Evolutionary conservation across 35 echinoderm and acorn worm species (phyloP).

Genomic region (Stichopus chloronotus): DNA sequence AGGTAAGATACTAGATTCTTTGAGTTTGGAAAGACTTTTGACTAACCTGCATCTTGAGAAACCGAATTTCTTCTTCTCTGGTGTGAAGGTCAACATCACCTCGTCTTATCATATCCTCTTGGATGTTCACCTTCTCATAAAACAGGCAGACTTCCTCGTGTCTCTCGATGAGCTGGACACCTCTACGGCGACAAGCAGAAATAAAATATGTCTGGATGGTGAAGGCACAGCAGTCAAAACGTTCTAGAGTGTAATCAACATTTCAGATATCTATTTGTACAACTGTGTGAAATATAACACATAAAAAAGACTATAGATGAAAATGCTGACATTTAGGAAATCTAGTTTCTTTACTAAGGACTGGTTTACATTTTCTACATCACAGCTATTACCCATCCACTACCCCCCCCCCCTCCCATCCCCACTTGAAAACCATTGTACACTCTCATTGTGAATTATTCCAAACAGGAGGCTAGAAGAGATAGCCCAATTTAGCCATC

Average conservation of each 20-base stretch:
- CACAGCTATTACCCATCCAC: too few relatives aligned
- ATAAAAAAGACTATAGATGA: too few relatives aligned
- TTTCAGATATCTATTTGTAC: background rate
- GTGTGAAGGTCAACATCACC: conserved; percentile 96
- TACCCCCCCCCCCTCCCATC: too few relatives aligned
- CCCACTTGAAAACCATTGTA: too few relatives aligned
- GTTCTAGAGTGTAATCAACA: background rate
- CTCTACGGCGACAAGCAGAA: conserved; percentile 55
- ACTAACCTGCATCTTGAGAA: conserved; percentile 92
- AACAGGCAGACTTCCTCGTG: conserved; percentile 99
- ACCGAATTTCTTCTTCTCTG: conserved; percentile 96
- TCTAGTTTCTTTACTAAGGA: too few relatives aligned
- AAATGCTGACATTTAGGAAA: too few relatives aligned
- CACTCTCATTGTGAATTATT: too few relatives aligned
- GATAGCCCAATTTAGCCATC: too few relatives aligned
- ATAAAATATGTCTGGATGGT: background rate
- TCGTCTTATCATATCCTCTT: conserved; percentile 97
- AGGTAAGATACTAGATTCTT: too few relatives aligned
- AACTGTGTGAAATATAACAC: too few relatives aligned
- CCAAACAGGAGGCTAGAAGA: too few relatives aligned
- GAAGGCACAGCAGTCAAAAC: background rate
- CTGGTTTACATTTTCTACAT: too few relatives aligned
- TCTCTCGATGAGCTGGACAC: conserved; percentile 94
- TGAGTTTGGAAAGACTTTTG: background rate
- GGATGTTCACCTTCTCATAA: conserved; percentile 99